phyloP scores from a whole-genome alignment of 2,113 vertebrate genomes.

The Callospermophilus lateralis region DNA sequence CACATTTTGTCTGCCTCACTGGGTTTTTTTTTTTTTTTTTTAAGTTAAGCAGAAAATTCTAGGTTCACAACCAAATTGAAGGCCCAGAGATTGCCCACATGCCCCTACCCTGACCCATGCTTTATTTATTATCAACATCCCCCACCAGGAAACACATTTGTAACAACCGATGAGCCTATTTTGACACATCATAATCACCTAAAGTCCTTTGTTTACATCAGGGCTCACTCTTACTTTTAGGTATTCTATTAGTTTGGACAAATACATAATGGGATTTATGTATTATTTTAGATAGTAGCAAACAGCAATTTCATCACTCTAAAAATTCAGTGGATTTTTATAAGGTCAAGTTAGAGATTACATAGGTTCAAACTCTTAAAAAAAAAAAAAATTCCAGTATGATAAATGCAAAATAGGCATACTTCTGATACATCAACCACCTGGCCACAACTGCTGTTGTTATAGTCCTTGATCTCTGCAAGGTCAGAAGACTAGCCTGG shows the following conservation, averaged over 20 bases:
- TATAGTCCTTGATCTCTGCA: background rate
- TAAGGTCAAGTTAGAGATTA: background rate
- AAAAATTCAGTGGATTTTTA: slow-evolving; percentile 7
- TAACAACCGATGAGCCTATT: no score
- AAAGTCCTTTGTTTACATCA: background rate
- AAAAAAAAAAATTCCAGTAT: background rate
- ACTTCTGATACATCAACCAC: background rate
- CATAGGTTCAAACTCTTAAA: background rate
- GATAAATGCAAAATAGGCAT: background rate
- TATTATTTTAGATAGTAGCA: background rate
- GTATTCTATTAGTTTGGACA: background rate
- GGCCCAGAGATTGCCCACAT: background rate
- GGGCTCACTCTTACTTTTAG: background rate
- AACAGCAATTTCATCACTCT: background rate
- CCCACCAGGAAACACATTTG: background rate
- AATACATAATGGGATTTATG: background rate
- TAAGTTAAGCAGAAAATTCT: background rate
- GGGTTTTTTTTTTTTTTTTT: background rate
- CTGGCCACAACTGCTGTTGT: background rate
- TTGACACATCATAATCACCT: background rate
- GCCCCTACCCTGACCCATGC: fast-evolving
- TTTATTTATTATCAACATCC: background rate
- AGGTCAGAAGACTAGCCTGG: background rate
- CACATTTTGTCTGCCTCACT: background rate
- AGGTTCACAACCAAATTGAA: background rate